These are phyloP conservation scores for Scaptomyza reducta DNA, from an alignment of 2,888 invertebrate species.

Conservation along the genomic window DNA sequence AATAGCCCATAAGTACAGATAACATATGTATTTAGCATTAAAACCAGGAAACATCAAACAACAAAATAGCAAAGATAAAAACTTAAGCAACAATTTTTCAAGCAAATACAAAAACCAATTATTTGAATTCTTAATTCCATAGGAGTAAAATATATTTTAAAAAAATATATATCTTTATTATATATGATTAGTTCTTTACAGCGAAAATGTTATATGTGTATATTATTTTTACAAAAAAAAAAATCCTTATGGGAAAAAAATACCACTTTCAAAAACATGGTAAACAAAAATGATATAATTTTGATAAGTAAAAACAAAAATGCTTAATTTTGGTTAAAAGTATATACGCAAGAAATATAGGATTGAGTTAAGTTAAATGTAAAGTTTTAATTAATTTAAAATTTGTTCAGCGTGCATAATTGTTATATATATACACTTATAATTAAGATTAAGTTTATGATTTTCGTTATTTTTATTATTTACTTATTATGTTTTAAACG, in stretches of 20 bases:
- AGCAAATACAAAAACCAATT: conserved; percentile 17
- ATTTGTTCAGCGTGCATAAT: conserved; percentile 76
- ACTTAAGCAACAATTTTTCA: conserved; percentile 47
- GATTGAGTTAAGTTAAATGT: conserved; percentile 45
- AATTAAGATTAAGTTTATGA: conserved; percentile 68
- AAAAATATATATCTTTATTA: conserved; percentile 17
- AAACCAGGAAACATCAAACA: conserved; percentile 31
- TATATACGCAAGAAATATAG: conserved; percentile 11
- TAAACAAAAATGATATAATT: conserved; percentile 24
- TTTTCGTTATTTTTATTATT: conserved; percentile 80
- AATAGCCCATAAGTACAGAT: conserved; percentile 78
- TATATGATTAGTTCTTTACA: conserved; percentile 49
- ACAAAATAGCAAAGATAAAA: conserved; percentile 55
- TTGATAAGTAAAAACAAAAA: conserved; percentile 39
- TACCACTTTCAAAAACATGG: conserved; percentile 3
- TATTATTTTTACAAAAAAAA: conserved; percentile 42
- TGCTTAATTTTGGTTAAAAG: conserved; percentile 45
- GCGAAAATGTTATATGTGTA: conserved; percentile 54
- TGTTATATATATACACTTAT: conserved; percentile 71
- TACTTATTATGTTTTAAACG: conserved; percentile 80
- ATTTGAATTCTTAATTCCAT: conserved; percentile 52
- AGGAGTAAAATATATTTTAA: conserved; percentile 37
- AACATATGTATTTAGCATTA: conserved; percentile 56
- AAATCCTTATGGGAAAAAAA: conserved; percentile 24
- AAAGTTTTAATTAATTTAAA: conserved; percentile 56